Base-by-base conservation (phyloP, 1,140 invertebrate genomes). In the Cheumatopsyche charites region DNA sequence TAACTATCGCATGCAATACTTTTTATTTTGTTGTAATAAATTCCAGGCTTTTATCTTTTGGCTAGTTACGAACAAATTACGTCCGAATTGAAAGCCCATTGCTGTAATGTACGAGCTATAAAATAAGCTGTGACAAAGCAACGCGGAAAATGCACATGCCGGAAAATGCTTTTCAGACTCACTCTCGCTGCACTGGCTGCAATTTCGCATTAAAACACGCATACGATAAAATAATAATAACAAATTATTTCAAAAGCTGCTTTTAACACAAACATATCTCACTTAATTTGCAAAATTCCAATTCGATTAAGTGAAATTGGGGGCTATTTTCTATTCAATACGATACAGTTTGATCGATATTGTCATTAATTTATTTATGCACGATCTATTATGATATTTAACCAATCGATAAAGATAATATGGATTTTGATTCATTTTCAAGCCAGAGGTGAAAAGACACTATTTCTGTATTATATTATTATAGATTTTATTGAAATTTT, bases 51-150 rank as follows among this genome's bases (percentile, higher is more conserved):
- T 52, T 52, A 52, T 52, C 19, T 52, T 52, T 52, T 17, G 47
- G 15, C 19, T 52, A 52, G 47, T 52, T 19, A 19, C 9, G 47
- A 52, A 19, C 47, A 15, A 52, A 52, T 52, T 52, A 52, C 19
- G 47, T 52, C 15, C n/a, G 47, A 52, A 52, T 52, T 52, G 47
- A 52, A 52, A 52, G 47, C 47, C 47, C 47, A 52, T 52, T 52
- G 47, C 19, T 52, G 19, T 52, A 52, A 52, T 52, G 19, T 52
- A 52, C 47, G 47, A 52, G 47, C 47, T 15, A 52, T 52, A 52
- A 52, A 52, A 52, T 52, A 52, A 52, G 47, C 47, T 17, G 47
- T 52, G 47, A 52, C 47, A 52, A 52, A 52, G 47, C 47, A 52
- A 52, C 7, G 47, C 47, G 47, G n/a, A n/a, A n/a, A n/a, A n/a